phyloP scores from a whole-genome alignment of 2,797 vertebrate species.

The Lepilemur septentrionalis region DNA sequence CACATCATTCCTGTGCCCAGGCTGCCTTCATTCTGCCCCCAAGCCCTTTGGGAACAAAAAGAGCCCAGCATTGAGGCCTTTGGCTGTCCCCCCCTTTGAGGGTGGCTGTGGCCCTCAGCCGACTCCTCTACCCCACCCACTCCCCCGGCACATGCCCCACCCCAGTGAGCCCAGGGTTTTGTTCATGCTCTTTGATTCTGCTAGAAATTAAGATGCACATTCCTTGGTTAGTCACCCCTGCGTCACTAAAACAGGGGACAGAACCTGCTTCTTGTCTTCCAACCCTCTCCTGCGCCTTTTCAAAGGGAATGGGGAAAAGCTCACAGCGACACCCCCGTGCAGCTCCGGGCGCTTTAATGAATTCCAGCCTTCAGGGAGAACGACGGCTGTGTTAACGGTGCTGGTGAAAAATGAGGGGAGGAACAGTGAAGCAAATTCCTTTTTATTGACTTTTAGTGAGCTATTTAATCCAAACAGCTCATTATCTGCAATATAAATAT shows the following conservation, averaged over 20 bases:
- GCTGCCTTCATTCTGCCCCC: not conserved
- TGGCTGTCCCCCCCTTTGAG: not conserved
- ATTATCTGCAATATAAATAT: constrained; percentile 88
- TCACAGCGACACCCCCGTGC: not conserved
- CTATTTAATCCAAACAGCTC: constrained; percentile 89
- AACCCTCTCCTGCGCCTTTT: constrained; percentile 31
- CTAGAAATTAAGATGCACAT: constrained; percentile 1
- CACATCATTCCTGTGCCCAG: not conserved
- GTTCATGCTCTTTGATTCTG: not conserved
- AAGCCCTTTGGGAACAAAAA: not conserved
- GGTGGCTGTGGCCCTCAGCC: not conserved
- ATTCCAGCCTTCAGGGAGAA: constrained; percentile 80
- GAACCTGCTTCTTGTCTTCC: not conserved
- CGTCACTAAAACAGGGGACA: not conserved
- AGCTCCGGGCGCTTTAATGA: constrained; percentile 79
- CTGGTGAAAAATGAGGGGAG: constrained; percentile 85
- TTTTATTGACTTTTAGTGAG: constrained; percentile 90
- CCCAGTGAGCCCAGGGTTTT: not conserved
- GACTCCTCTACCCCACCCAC: not conserved
- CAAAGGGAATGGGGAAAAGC: not conserved
- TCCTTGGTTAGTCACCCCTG: not conserved
- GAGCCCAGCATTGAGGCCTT: not conserved
- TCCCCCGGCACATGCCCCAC: not conserved
- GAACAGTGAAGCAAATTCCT: constrained; percentile 86
- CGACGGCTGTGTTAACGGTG: constrained; percentile 80